Conservation (phyloP, 1,140 invertebrate genomes). For the Drosophila prosaltans region DNA sequence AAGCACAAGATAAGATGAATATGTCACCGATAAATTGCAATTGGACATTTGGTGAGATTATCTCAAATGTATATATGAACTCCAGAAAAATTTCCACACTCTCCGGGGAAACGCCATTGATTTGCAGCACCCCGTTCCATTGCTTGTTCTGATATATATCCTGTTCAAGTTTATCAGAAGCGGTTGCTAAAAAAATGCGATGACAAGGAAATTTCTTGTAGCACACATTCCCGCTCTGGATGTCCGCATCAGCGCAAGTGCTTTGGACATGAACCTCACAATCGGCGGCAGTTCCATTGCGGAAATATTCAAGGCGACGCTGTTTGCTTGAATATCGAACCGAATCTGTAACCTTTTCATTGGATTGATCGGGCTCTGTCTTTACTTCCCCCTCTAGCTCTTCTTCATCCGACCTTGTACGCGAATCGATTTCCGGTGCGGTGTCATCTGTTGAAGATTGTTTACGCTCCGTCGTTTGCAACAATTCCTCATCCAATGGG, state of each 20-base stretch:
- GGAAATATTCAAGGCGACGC: slow-evolving; percentile 49
- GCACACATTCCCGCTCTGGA: slow-evolving; percentile 35
- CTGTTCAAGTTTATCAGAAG: slow-evolving; percentile 56
- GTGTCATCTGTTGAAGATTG: neutral
- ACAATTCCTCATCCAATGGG: neutral
- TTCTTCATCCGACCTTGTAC: neutral
- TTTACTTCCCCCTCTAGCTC: neutral
- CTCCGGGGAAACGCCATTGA: slow-evolving; percentile 56
- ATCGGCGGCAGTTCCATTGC: slow-evolving; percentile 42
- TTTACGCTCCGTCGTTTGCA: too few relatives aligned
- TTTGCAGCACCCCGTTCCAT: slow-evolving; percentile 57
- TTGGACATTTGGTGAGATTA: slow-evolving; percentile 17
- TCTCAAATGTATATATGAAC: slow-evolving; percentile 59
- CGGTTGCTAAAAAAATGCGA: slow-evolving; percentile 54
- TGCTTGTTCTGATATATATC: slow-evolving; percentile 50
- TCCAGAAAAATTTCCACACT: slow-evolving; percentile 61
- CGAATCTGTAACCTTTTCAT: neutral
- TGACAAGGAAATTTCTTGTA: slow-evolving; percentile 58
- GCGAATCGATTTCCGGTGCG: too few relatives aligned
- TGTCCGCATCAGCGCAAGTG: neutral
- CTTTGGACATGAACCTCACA: slow-evolving; percentile 52
- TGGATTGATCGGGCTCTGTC: neutral
- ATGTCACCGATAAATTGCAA: slow-evolving; percentile 38
- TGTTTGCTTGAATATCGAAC: slow-evolving; percentile 6
- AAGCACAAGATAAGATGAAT: slow-evolving; percentile 46